Evolutionary conservation across 2,888 invertebrate species (phyloP), one percentile per base, ranked within the genome.

Genomic region (Urechis unicinctus): DNA sequence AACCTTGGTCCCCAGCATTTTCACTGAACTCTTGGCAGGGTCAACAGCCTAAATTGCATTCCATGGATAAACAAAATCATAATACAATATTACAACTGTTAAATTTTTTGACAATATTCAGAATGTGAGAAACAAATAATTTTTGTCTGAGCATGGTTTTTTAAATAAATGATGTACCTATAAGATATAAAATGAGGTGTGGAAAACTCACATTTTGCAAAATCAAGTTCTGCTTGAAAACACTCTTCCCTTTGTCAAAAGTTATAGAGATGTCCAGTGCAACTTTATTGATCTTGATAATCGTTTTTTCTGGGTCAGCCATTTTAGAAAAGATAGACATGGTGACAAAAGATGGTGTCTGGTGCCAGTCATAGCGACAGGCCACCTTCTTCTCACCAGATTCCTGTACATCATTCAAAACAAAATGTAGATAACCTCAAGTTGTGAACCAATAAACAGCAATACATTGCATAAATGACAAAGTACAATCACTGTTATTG

Each of bases 301-400:
- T 80, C 59, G 91, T 90, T 56, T 83, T 75, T 22, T 83, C 82
- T 9, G 93, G 91, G 66, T 90, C 85, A 72, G 92, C 89, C 66
- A 89, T 86, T 81, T 96, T 96, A 1, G 91, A 89, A 79, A 91
- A 97, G 46, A 96, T 84, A 41, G 93, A 88, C 50, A 96, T 84
- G 58, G 89, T 87, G 0, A 96, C 88, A 74, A 85, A 83, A 0
- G 85, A 83, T 0, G 86, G 86, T 0, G 95, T 96, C 81, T 97
- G 96, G 80, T 95, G 92, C 89, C 93, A 94, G 76, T 97, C 96
- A 83, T 89, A 86, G 26, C 94, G 85, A 73, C 95, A 95, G 56
- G 67, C 58, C 22, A 60, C 59, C 42, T 59, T 59, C 55, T 62
- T 64, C 41, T 66, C 63, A 24, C 43, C 56, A 41, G 55, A 56